Conservation (phyloP, 23 tunicate genomes). For the Halocynthia roretzi region DNA sequence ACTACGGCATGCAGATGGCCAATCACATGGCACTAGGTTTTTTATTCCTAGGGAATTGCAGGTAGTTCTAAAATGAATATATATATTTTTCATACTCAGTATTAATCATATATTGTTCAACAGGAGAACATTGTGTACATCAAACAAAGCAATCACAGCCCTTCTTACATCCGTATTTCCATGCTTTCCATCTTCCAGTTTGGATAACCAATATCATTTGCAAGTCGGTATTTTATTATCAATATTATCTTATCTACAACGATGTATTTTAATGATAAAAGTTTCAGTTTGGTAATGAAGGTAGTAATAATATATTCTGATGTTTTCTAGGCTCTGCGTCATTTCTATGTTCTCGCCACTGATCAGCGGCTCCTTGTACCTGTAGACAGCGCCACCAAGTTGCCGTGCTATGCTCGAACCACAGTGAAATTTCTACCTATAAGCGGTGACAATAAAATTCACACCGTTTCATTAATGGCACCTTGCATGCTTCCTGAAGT, state of each 20-base stretch:
- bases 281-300: not conserved
- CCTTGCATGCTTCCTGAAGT: slow-evolving; percentile 85
- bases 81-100: not conserved
- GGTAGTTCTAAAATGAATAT: slow-evolving; percentile 11
- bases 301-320: not conserved
- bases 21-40: slow-evolving; percentile 88
- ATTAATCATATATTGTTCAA: not conserved
- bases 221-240: slow-evolving; percentile 37
- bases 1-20: slow-evolving; percentile 93
- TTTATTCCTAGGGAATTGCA: slow-evolving; percentile 86
- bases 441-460: not conserved
- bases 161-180: slow-evolving; percentile 76
- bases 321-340: slow-evolving; percentile 70
- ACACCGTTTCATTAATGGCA: slow-evolving; percentile 40
- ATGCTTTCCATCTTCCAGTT: slow-evolving; percentile 49
- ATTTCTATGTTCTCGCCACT: slow-evolving; percentile 72
- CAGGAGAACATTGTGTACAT: slow-evolving; percentile 49
- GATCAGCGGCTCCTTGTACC: slow-evolving; percentile 83
- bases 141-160: slow-evolving; percentile 61
- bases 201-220: slow-evolving; percentile 75
- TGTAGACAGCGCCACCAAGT: slow-evolving; percentile 51
- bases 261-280: not conserved
- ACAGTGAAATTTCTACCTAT: slow-evolving; percentile 37
- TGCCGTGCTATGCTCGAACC: slow-evolving; percentile 69
- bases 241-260: not conserved